Evolutionary conservation across 2,797 vertebrate genomes (phyloP).

Genomic region (Sciaenops ocellatus): DNA sequence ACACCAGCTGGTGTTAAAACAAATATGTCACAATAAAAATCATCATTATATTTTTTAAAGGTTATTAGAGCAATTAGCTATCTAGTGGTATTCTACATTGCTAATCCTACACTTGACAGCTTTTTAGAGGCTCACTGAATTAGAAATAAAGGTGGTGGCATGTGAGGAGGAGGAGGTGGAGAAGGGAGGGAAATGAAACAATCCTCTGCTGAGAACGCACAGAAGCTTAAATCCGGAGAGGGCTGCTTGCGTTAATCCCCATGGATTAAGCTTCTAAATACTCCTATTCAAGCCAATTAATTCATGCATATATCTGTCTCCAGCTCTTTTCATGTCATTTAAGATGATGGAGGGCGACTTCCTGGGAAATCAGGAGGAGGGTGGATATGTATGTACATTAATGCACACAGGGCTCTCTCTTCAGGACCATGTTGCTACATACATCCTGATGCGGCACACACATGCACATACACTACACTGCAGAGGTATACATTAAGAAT

Average conservation of each 20-base stretch:
- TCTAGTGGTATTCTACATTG: constrained; percentile 66
- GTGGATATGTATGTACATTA: constrained; percentile 79
- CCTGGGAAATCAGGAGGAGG: constrained; percentile 80
- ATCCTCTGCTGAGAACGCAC: constrained; percentile 79
- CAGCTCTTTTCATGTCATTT: constrained; percentile 82
- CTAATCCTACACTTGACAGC: constrained; percentile 79
- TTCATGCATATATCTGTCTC: constrained; percentile 85
- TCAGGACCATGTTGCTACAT: constrained; percentile 63
- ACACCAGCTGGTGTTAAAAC: constrained; percentile 29
- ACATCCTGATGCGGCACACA: constrained; percentile 62
- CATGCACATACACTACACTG: constrained; percentile 51
- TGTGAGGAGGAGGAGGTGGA: constrained; percentile 66
- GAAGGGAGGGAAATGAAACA: constrained; percentile 79
- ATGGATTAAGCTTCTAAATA: constrained; percentile 88
- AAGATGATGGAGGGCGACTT: constrained; percentile 81
- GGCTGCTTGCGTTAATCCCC: constrained; percentile 80
- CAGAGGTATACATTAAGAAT: constrained; percentile 76
- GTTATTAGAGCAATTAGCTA: constrained; percentile 70
- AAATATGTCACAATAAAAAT: constrained; percentile 51
- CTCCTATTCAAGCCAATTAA: constrained; percentile 87
- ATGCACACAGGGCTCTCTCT: constrained; percentile 77
- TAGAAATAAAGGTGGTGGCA: constrained; percentile 76
- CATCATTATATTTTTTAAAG: constrained; percentile 49
- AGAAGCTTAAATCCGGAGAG: constrained; percentile 81
- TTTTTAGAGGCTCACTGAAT: constrained; percentile 77